Evolutionary conservation across 2,113 vertebrate genomes (phyloP).

Genomic region (Eidolon helvum): DNA sequence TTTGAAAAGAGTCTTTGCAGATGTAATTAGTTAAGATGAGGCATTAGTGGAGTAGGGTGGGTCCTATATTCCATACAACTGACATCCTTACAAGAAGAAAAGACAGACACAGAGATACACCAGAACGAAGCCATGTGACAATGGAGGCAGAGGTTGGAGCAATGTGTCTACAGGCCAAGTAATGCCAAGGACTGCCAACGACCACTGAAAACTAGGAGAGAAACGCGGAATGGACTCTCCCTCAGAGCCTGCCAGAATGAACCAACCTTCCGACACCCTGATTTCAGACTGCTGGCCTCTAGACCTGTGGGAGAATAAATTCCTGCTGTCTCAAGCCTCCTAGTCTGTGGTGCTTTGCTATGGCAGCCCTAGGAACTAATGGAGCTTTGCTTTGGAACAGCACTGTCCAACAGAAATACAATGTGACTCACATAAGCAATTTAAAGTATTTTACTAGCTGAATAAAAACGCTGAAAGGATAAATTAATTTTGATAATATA

Average conservation of each 20-base stretch:
- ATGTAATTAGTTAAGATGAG: neutral
- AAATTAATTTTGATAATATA: neutral
- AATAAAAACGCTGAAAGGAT: neutral
- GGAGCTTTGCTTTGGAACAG: neutral
- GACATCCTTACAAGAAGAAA: neutral
- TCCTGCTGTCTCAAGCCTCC: neutral
- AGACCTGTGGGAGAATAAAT: neutral
- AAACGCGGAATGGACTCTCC: neutral
- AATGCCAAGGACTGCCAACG: neutral
- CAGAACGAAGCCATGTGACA: neutral
- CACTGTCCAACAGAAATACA: neutral
- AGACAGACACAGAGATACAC: neutral
- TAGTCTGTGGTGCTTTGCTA: neutral
- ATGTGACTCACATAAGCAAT: neutral
- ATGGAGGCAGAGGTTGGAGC: neutral
- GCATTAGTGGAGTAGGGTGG: too few species aligned
- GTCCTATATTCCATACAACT: neutral
- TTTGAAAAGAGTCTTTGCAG: neutral
- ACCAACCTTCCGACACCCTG: fast-evolving
- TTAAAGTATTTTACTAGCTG: neutral
- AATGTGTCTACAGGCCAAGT: neutral
- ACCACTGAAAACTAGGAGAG: neutral
- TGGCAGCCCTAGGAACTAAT: neutral
- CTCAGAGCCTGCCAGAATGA: neutral
- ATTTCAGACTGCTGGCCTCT: neutral